Evolutionary conservation across 2,113 vertebrate genomes (phyloP).

Genomic region (Rhinopomastus cyanomelas): DNA sequence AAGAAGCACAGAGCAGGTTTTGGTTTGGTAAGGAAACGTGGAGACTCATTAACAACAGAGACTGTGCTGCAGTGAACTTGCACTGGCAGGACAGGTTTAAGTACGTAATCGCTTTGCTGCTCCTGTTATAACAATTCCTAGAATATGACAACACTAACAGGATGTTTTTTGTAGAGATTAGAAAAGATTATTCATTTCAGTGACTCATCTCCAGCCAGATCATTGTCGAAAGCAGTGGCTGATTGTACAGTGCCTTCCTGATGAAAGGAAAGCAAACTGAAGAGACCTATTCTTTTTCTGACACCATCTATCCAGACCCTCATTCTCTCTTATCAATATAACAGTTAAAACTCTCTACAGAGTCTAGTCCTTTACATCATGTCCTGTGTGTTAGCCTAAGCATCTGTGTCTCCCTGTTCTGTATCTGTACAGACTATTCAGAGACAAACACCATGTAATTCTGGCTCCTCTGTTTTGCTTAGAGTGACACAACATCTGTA

Average conservation of each 20-base stretch:
- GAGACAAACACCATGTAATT: not conserved
- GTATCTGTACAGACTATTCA: not conserved
- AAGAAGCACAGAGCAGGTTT: not conserved
- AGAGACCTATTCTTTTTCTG: conserved; percentile 5
- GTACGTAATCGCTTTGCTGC: conserved; percentile 45
- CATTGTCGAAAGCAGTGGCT: conserved; percentile 20
- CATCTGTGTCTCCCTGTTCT: not conserved
- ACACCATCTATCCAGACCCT: not conserved
- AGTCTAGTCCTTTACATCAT: not conserved
- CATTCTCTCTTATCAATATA: not conserved
- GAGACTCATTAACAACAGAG: not conserved
- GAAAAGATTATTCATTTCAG: conserved; percentile 49
- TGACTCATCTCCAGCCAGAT: conserved; percentile 57
- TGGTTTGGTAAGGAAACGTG: not conserved
- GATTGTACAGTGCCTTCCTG: not conserved
- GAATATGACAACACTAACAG: conserved; percentile 54
- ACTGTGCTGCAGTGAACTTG: conserved; percentile 22
- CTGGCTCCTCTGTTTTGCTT: not conserved
- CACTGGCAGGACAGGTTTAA: conserved; percentile 32
- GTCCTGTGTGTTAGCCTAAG: not conserved
- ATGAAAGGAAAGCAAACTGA: conserved; percentile 29
- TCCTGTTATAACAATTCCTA: conserved; percentile 59
- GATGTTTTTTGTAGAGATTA: conserved; percentile 63
- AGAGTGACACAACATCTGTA: not conserved
- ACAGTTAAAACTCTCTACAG: not conserved